A percentile compares a stretch with the other conserved stretches of the same genome.
Conservation (phyloP, 1,140 invertebrate genomes). For the Caenorhabditis latens region DNA sequence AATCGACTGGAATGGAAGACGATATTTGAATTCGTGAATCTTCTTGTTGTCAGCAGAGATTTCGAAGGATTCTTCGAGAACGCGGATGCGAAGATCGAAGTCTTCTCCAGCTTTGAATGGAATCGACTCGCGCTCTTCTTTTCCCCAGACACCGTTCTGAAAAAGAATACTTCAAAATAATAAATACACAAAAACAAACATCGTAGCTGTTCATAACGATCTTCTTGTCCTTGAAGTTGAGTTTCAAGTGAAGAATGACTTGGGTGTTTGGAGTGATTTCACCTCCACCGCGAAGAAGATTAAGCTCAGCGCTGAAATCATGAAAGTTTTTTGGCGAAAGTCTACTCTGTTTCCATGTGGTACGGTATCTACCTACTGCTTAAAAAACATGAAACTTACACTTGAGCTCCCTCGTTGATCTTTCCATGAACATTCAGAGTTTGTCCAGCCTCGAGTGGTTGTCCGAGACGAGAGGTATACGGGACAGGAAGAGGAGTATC, state of each 20-base stretch:
- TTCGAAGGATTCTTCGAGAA: constrained; percentile 62
- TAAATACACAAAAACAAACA: neutral
- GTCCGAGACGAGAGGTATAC: constrained; percentile 43
- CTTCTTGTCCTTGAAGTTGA: constrained; percentile 66
- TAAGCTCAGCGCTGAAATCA: constrained; percentile 59
- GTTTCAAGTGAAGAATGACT: constrained; percentile 63
- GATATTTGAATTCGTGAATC: constrained; percentile 68
- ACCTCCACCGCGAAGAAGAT: constrained; percentile 64
- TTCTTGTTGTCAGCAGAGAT: constrained; percentile 65
- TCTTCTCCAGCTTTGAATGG: constrained; percentile 64
- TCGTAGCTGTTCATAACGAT: constrained; percentile 63
- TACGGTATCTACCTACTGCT: neutral
- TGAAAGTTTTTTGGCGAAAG: neutral
- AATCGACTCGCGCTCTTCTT: constrained; percentile 63
- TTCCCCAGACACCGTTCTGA: constrained; percentile 64
- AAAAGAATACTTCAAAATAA: neutral
- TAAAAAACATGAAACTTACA: neutral
- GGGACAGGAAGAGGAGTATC: constrained; percentile 37
- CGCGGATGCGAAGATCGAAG: constrained; percentile 66
- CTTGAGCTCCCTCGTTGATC: constrained; percentile 32
- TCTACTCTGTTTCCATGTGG: neutral
- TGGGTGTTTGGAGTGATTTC: constrained; percentile 58
- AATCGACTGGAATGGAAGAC: constrained; percentile 61
- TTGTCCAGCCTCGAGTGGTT: constrained; percentile 40
- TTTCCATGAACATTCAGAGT: constrained; percentile 44